phyloP scores from a whole-genome alignment of 2,113 vertebrate species.

The Pituophis catenifer region DNA sequence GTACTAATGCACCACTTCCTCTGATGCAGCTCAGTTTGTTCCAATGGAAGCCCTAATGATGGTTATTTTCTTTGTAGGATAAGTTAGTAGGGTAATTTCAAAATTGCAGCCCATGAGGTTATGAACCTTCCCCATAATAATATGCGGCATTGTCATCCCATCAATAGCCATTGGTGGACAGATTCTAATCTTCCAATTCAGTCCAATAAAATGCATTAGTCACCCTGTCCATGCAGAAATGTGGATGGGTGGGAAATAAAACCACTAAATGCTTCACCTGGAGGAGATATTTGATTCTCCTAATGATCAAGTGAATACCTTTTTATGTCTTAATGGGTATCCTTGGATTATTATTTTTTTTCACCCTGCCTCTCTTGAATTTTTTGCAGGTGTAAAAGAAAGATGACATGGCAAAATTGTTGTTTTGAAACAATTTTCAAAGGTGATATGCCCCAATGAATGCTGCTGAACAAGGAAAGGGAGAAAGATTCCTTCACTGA shows the following conservation, averaged over 20 bases:
- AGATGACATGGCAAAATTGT: conserved; percentile 75
- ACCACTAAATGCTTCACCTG: background rate
- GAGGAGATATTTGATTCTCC: background rate
- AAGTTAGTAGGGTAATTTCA: background rate
- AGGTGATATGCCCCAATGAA: conserved; percentile 90
- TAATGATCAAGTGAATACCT: background rate
- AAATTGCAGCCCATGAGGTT: background rate
- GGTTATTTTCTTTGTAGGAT: background rate
- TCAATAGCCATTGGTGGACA: background rate
- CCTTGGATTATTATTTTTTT: background rate
- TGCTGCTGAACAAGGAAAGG: conserved; percentile 94
- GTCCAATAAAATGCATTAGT: background rate
- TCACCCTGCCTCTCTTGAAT: background rate
- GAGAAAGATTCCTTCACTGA: conserved; percentile 84
- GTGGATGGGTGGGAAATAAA: background rate
- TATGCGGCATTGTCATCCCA: background rate
- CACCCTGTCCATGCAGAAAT: background rate
- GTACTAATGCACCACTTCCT: fast-evolving
- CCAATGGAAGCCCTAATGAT: background rate
- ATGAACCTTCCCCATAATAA: background rate
- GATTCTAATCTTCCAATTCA: background rate
- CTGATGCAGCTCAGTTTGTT: background rate
- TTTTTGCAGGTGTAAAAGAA: conserved; percentile 82
- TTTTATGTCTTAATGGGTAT: background rate
- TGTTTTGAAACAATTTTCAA: conserved; percentile 77